Evolutionary conservation across 1,140 invertebrate genomes (phyloP).

Genomic region (Cepaea nemoralis): DNA sequence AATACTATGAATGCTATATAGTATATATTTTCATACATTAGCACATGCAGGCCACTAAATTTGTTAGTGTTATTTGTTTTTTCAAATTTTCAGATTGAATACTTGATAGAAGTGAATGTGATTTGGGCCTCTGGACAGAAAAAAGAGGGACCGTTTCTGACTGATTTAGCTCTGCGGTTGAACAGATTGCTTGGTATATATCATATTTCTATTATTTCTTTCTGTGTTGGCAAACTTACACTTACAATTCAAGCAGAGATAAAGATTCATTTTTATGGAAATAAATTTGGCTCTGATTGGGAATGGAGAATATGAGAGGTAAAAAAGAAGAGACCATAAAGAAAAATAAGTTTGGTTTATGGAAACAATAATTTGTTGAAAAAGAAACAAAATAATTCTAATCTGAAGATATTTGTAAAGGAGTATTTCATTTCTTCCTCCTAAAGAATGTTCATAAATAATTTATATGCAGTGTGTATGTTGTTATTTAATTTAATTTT

Average conservation of each 20-base stretch:
- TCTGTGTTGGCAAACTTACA: background rate
- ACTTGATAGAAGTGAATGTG: conserved; percentile 21
- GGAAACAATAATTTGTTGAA: too few species aligned
- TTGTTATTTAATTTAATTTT: background rate
- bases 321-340: too few species aligned
- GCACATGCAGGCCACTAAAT: too few species aligned
- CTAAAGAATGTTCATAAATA: background rate
- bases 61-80: too few species aligned
- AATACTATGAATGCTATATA: too few species aligned
- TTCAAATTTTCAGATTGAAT: conserved; percentile 26
- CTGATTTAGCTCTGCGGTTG: conserved; percentile 27
- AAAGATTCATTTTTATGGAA: background rate
- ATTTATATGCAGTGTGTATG: background rate
- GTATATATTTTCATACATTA: too few species aligned
- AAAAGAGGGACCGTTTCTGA: background rate
- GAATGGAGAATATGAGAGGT: background rate
- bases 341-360: too few species aligned
- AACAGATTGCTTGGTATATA: conserved; percentile 23
- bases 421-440: too few species aligned
- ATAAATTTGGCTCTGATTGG: too few species aligned
- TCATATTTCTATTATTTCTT: background rate
- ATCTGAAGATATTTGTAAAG: too few species aligned
- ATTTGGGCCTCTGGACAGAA: conserved; percentile 19
- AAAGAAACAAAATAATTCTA: too few species aligned
- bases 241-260: background rate